Conservation (phyloP, 2,113 vertebrate species). For the Dromiciops gliroides region DNA sequence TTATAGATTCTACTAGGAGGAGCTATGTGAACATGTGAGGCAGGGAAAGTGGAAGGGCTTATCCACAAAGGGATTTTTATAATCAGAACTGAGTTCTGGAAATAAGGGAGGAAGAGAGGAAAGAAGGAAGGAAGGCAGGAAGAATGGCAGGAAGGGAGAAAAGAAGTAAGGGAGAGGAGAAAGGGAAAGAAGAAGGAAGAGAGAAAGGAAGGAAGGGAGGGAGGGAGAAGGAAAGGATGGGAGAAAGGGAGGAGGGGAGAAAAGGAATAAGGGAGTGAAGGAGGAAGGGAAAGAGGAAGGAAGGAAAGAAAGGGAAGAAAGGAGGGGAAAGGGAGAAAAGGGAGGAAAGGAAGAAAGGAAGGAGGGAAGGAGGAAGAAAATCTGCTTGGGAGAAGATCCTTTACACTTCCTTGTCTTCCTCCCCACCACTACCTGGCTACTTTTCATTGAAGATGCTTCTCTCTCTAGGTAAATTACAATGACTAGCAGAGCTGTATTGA, state of each 20-base stretch:
- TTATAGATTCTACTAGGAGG: not conserved
- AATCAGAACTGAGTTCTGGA: too few species aligned
- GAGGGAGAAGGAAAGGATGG: too few species aligned
- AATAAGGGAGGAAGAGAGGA: too few species aligned
- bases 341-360: not conserved
- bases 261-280: too few species aligned
- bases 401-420: not conserved
- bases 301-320: rapidly evolving
- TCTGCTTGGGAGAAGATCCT: not conserved
- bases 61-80: too few species aligned
- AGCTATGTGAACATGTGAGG: not conserved
- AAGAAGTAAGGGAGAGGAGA: not conserved
- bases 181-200: too few species aligned
- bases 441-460: not conserved
- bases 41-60: too few species aligned
- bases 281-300: too few species aligned
- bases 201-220: not conserved
- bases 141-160: not conserved
- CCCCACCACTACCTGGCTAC: not conserved
- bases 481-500: not conserved
- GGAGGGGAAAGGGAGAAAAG: not conserved
- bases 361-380: not conserved
- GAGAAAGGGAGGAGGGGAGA: not conserved
- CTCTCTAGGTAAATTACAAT: not conserved
- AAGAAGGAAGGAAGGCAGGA: not conserved